Conservation (phyloP, 2,113 vertebrate species). For the Lagopus leucura region DNA sequence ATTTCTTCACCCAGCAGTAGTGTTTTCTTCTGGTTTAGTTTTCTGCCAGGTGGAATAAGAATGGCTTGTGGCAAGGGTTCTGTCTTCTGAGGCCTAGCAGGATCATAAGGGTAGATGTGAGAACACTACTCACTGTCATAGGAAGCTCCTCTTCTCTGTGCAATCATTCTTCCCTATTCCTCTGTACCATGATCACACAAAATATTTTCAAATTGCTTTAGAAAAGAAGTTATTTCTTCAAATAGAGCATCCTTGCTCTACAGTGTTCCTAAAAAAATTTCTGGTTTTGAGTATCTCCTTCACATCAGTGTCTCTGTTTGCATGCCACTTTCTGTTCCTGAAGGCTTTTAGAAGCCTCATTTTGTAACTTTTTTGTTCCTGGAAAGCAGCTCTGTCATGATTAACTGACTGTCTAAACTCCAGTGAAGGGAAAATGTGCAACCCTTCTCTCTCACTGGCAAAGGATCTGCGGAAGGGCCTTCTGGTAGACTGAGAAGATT, state of each 20-base stretch:
- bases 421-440: background rate
- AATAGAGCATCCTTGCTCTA: background rate
- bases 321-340: background rate
- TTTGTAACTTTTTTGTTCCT: background rate
- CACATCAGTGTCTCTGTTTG: background rate
- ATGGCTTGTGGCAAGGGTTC: background rate
- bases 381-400: background rate
- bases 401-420: background rate
- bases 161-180: background rate
- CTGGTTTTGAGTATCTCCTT: background rate
- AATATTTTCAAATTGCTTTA: background rate
- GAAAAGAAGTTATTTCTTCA: background rate
- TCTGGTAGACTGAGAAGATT: background rate
- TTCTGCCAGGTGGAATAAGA: background rate
- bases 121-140: background rate
- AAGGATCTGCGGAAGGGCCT: background rate
- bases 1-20: background rate
- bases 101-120: background rate
- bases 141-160: background rate
- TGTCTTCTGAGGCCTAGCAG: background rate
- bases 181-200: background rate
- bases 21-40: background rate
- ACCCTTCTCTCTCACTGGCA: background rate
- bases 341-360: background rate
- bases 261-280: background rate